phyloP scores from a whole-genome alignment of 2,888 invertebrate genomes.

The Scaptomyza flava region DNA sequence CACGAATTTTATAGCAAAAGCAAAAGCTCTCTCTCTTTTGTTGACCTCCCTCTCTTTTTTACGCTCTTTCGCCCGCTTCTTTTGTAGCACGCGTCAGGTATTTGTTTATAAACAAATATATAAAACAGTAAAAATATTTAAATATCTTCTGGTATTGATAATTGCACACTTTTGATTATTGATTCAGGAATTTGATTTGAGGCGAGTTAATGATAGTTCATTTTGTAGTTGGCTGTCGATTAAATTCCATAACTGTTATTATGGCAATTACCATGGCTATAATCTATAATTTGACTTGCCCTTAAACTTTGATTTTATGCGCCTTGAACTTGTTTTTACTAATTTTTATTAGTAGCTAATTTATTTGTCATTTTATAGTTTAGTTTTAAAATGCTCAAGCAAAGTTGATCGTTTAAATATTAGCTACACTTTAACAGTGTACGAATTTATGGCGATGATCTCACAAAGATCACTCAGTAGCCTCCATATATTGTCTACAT shows the following conservation, averaged over 20 bases:
- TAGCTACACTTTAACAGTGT: slow-evolving; percentile 20
- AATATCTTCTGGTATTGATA: slow-evolving; percentile 39
- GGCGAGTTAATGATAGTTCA: neutral
- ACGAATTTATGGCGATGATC: slow-evolving; percentile 62
- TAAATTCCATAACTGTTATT: slow-evolving; percentile 56
- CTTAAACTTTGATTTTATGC: neutral
- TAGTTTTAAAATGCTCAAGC: slow-evolving; percentile 12
- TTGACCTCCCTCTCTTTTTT: slow-evolving; percentile 5
- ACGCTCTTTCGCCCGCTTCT: slow-evolving; percentile 8
- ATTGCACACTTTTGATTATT: slow-evolving; percentile 68
- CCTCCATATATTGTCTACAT: slow-evolving; percentile 22
- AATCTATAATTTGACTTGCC: slow-evolving; percentile 16
- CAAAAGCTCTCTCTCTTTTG: slow-evolving; percentile 49
- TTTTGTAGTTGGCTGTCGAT: slow-evolving; percentile 28
- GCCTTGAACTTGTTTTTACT: slow-evolving; percentile 29
- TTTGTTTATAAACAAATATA: slow-evolving; percentile 74
- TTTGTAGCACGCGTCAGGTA: slow-evolving; percentile 55
- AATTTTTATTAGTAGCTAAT: neutral
- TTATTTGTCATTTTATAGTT: slow-evolving; percentile 1
- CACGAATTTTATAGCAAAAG: slow-evolving; percentile 43
- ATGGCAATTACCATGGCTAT: slow-evolving; percentile 12
- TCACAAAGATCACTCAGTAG: slow-evolving; percentile 61
- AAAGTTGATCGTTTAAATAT: slow-evolving; percentile 23
- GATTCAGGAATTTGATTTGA: slow-evolving; percentile 2
- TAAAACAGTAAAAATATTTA: slow-evolving; percentile 56